These are phyloP conservation scores for Pollenia labialis DNA, from an alignment of 2,888 invertebrate species.

Conservation along the genomic window DNA sequence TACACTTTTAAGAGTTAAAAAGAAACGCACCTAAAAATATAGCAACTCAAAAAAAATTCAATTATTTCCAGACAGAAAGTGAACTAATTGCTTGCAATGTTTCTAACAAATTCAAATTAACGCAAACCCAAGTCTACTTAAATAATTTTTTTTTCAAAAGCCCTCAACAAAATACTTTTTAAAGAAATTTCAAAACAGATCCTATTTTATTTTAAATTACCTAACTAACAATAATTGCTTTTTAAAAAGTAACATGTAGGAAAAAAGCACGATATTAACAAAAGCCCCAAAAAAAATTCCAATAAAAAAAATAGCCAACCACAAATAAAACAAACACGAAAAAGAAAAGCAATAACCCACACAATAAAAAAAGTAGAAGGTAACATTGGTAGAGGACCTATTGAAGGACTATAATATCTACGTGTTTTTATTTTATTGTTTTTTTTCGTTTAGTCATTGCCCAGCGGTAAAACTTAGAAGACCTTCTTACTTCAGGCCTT, in stretches of 20 bases:
- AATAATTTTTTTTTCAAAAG: background rate
- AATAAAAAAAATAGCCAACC: slow-evolving; percentile 47
- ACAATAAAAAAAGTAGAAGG: slow-evolving; percentile 55
- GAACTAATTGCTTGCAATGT: no score
- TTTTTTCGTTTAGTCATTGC: background rate
- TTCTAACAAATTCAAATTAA: no score
- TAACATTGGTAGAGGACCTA: slow-evolving; percentile 55
- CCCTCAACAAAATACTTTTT: background rate
- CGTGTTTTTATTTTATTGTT: slow-evolving; percentile 38
- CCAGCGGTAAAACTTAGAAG: no score
- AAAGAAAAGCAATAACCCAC: slow-evolving; percentile 36
- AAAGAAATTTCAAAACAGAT: slow-evolving; percentile 13
- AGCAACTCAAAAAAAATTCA: no score
- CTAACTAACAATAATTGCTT: slow-evolving; percentile 61
- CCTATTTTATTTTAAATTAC: slow-evolving; percentile 26
- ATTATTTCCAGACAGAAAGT: no score
- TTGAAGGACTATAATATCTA: slow-evolving; percentile 64
- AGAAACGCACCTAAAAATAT: no score
- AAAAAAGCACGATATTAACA: slow-evolving; percentile 2
- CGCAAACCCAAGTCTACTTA: no score
- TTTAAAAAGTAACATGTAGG: slow-evolving; percentile 31
- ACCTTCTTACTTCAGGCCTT: no score
- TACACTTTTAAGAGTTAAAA: no score
- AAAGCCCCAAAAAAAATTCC: slow-evolving; percentile 3
- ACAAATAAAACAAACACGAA: slow-evolving; percentile 45